Percentiles rank a stretch among this genome's conserved stretches.
Conservation (phyloP, 2,888 invertebrate species). For the Apeira syringaria region DNA sequence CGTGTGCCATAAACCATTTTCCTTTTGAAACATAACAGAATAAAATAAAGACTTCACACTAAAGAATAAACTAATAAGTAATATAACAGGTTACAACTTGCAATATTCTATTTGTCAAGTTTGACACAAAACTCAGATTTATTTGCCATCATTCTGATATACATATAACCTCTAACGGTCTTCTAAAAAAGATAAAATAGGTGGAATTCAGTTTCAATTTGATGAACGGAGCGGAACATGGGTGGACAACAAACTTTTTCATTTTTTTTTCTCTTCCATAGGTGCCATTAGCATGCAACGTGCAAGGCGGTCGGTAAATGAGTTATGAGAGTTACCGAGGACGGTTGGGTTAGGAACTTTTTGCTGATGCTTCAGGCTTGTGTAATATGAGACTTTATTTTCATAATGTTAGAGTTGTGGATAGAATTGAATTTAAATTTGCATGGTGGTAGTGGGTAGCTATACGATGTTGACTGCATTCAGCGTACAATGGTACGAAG, state of each 20-base stretch:
- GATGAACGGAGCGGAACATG: conserved; percentile 46
- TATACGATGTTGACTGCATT: conserved; percentile 22
- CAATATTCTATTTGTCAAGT: too few relatives aligned
- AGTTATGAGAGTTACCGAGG: conserved; percentile 55
- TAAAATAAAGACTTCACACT: too few relatives aligned
- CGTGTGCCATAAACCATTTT: too few relatives aligned
- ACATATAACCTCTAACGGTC: too few relatives aligned
- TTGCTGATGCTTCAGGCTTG: conserved; percentile 7
- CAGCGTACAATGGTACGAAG: conserved; percentile 59
- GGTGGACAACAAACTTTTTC: conserved; percentile 27
- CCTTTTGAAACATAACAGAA: too few relatives aligned
- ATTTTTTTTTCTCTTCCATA: conserved; percentile 42
- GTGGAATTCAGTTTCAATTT: conserved; percentile 51
- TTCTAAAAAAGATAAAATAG: conserved; percentile 21
- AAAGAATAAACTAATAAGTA: too few relatives aligned
- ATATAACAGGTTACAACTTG: too few relatives aligned
- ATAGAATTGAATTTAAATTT: conserved; percentile 4
- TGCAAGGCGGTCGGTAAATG: conserved; percentile 59
- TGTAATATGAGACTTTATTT: conserved; percentile 5
- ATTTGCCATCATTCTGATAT: too few relatives aligned
- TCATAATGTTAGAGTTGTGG: conserved; percentile 7
- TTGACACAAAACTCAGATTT: too few relatives aligned
- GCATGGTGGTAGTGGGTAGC: background rate
- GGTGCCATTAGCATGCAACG: conserved; percentile 70
- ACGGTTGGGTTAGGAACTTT: conserved; percentile 22